Evolutionary conservation across 2,113 vertebrate genomes (phyloP).

Genomic region (Peromyscus polionotus): DNA sequence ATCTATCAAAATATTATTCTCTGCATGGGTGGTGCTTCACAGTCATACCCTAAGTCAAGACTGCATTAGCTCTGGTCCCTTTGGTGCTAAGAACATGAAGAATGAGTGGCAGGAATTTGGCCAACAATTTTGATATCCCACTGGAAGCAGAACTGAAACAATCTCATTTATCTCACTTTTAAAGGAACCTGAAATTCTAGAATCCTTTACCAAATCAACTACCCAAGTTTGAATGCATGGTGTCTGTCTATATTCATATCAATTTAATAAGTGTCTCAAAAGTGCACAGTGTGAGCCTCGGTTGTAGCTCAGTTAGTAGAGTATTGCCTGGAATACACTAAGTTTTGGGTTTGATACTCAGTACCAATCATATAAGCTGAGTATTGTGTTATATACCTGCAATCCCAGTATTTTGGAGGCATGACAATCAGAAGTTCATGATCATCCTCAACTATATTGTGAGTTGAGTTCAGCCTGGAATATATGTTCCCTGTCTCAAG

Average conservation of each 20-base stretch:
- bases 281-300: background rate
- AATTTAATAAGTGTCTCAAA: background rate
- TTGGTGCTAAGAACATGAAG: background rate
- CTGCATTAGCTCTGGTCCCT: background rate
- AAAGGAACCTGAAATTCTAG: background rate
- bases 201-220: background rate
- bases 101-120: background rate
- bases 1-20: slow-evolving; percentile 2
- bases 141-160: background rate
- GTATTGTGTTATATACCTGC: background rate
- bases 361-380: background rate
- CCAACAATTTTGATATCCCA: background rate
- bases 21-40: background rate
- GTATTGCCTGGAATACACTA: background rate
- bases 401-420: background rate
- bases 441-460: background rate
- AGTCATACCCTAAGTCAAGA: background rate
- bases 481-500: background rate
- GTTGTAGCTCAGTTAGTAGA: background rate
- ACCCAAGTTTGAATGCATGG: background rate
- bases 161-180: background rate
- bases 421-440: background rate
- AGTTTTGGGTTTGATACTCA: background rate
- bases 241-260: background rate
- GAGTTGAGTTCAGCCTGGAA: background rate